Evolutionary conservation across 2,888 invertebrate genomes (phyloP), one percentile per base, ranked within the genome.

Genomic region (Polydrusus tereticollis): DNA sequence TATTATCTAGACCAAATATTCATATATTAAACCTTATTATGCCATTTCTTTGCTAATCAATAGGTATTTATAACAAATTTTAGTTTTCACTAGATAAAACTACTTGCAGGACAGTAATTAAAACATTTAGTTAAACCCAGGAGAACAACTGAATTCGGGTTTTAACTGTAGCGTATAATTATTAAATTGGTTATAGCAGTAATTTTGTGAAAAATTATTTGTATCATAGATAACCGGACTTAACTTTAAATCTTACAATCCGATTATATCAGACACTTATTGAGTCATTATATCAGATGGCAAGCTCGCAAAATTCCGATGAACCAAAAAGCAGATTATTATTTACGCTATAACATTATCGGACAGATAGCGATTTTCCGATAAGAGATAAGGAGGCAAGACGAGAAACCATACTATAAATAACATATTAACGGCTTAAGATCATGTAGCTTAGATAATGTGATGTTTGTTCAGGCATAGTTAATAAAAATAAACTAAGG

Each of bases 201-300:
- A n/a, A n/a, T n/a, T n/a, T n/a, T n/a, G 7, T 26, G 26, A 26
- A 26, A 26, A 26, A 26, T 26, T 5, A 26, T 4, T n/a, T 38
- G 4, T n/a, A 38, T 38, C n/a, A 38, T 38, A 10, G 14, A 6
- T 38, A 3, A 5, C 26, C 26, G 26, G 26, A 26, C 26, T 26
- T 26, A 26, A 26, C n/a, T 12, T 38, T 14, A 38, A 4, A 2
- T 38, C 14, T 58, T 29, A 29, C 26, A 67, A 67, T 45, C 67
- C 58, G 67, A 55, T 67, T 67, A 67, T 55, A 67, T 67, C 67
- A 67, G 59, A 57, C 36, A 36, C 41, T 55, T 45, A 58, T 58
- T 33, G 45, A 59, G 47, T 67, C 58, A 38, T 58, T 47, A 58
- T 67, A 23, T 59, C 45, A 29, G 67, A 67, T 58, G 55, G 43